A percentile compares a stretch with the other conserved stretches of the same genome.
phyloP scores from a whole-genome alignment of 2,113 vertebrate genomes.

The Odontesthes bonariensis region DNA sequence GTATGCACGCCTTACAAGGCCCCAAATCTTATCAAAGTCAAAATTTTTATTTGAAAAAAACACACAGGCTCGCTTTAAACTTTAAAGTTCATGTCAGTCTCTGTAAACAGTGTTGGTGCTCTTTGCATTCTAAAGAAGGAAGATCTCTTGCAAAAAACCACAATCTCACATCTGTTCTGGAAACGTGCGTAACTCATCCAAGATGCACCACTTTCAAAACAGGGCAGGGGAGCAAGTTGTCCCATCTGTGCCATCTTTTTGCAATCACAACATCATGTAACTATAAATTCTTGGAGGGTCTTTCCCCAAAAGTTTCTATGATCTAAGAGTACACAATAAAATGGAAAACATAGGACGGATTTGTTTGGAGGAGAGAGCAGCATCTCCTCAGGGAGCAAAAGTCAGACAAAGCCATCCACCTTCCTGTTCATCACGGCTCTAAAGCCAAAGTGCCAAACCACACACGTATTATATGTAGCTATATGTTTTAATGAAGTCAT shows the following conservation, averaged over 20 bases:
- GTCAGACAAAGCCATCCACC: too few species aligned
- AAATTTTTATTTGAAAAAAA: background rate
- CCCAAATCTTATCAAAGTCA: too few species aligned
- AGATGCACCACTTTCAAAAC: slow-evolving; percentile 35
- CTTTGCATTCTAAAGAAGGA: slow-evolving; percentile 10
- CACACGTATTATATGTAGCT: too few species aligned
- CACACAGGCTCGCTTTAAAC: background rate
- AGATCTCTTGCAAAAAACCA: slow-evolving; percentile 20
- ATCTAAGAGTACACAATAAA: slow-evolving; percentile 24
- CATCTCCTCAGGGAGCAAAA: too few species aligned
- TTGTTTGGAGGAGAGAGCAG: too few species aligned
- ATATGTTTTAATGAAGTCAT: rapidly evolving
- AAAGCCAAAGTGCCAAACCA: too few species aligned
- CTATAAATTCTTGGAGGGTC: slow-evolving; percentile 41
- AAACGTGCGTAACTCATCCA: slow-evolving; percentile 45
- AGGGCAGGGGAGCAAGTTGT: slow-evolving; percentile 37
- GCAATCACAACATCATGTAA: slow-evolving; percentile 56
- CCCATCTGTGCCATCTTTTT: slow-evolving; percentile 49
- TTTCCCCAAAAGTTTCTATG: slow-evolving; percentile 8
- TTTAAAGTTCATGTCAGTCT: background rate
- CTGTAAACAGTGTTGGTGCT: slow-evolving; percentile 21
- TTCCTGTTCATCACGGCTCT: too few species aligned
- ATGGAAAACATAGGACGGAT: too few species aligned
- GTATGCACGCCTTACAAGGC: too few species aligned
- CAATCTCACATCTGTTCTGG: slow-evolving; percentile 44